Conservation (phyloP, 2,888 invertebrate genomes). For the Miltochrista miniata region DNA sequence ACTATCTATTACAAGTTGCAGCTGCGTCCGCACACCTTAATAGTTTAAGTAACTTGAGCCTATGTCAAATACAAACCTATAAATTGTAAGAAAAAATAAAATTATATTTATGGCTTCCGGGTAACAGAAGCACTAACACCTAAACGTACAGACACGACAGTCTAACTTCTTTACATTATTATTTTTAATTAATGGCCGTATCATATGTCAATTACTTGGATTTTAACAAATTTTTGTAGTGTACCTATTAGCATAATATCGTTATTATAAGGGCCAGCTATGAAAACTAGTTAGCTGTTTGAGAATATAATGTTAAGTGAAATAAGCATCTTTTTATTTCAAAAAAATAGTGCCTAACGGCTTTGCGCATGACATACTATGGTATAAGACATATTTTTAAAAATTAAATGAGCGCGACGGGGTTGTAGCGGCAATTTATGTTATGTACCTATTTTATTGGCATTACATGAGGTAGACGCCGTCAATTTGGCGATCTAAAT, state of each 20-base stretch:
- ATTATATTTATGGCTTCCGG: not conserved
- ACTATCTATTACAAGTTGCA: not conserved
- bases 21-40: not conserved
- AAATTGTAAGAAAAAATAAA: not conserved
- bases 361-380: no score
- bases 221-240: not conserved
- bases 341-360: not conserved
- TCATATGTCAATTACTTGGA: constrained; percentile 4
- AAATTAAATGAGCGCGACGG: no score
- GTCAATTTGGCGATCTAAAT: no score
- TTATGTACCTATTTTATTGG: no score
- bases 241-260: not conserved
- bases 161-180: not conserved
- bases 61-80: not conserved
- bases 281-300: not conserved
- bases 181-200: not conserved
- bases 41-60: not conserved
- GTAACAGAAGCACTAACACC: not conserved
- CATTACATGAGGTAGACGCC: no score
- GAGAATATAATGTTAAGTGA: not conserved
- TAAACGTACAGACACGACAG: not conserved
- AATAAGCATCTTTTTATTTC: no score
- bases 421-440: no score
- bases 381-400: no score
- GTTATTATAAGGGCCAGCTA: not conserved